phyloP scores from a whole-genome alignment of 2,113 vertebrate genomes.

The Atrichornis clamosus region DNA sequence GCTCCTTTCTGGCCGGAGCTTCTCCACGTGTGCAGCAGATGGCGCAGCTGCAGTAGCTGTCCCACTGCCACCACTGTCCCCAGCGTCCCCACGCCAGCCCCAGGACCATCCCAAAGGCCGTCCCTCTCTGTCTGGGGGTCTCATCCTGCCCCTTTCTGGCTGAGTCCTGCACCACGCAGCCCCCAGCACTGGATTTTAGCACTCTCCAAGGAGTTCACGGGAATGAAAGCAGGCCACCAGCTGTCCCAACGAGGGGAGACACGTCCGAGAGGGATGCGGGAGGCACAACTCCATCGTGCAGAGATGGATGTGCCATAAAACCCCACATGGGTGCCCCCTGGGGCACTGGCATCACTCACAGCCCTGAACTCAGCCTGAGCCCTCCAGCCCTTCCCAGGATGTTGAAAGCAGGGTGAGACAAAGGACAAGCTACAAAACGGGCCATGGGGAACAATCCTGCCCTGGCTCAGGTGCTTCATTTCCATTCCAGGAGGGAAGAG shows the following conservation, averaged over 20 bases:
- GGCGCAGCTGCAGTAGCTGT: slow-evolving; percentile 45
- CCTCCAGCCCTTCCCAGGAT: neutral
- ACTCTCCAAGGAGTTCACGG: neutral
- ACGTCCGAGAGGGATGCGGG: neutral
- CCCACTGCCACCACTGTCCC: neutral
- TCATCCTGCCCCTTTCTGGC: neutral
- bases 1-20: neutral
- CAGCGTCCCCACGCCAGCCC: neutral
- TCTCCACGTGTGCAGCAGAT: slow-evolving; percentile 43
- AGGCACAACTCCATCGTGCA: neutral
- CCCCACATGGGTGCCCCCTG: neutral
- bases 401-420: neutral
- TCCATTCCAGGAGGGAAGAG: neutral
- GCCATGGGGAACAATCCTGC: neutral
- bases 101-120: neutral
- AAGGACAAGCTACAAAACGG: neutral
- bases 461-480: slow-evolving; percentile 41
- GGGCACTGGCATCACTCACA: neutral
- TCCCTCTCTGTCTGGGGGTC: neutral
- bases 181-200: neutral
- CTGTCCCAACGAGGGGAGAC: neutral
- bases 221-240: neutral
- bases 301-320: neutral
- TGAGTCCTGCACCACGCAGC: fast-evolving
- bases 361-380: neutral